Evolutionary conservation across 1,140 invertebrate genomes (phyloP), one percentile per base, ranked within the genome.

Genomic region (Heterodera carotae): DNA sequence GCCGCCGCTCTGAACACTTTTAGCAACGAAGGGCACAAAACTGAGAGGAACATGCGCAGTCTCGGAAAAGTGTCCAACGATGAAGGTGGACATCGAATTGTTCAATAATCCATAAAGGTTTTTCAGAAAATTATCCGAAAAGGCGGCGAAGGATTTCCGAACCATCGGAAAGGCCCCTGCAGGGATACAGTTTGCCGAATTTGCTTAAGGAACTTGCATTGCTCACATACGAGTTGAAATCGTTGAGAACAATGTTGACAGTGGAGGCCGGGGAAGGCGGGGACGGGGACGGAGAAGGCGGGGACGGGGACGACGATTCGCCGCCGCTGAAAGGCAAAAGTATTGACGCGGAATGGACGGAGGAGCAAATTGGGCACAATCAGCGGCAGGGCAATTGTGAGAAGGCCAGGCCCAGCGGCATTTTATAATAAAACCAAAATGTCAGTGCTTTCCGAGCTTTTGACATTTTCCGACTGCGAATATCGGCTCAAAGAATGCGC

Each of bases 381-480:
- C 56, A 27, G 2, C 4, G 15, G n/a, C 64, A 66, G 12, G 72
- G 72, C 43, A 74, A 66, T 62, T 59, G 62, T 66, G 12, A 66
- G 25, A 10, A 29, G 22, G 31, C 10, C 39, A 43, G 12, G n/a
- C n/a, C n/a, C n/a, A 66, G n/a, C 0, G 8, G 0, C 62, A 31
- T 18, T 25, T 25, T 62, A 15, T 31, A n/a, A n/a, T 29, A 29
- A 66, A 66, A 31, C 10, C 29, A 66, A 29, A 29, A 31, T 12
- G 62, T 18, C 48, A 80, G 78, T 82, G 36, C 53, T 82, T 25
- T 82, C 81, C 22, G 81, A 82, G 70, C 43, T 82, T 22, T 36
- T 82, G 12, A 82, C 81, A 22, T 82, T 80, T 64, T 82, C 81
- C 25, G 82, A 82, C 68, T 82, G 81, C 43, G 25, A 72, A 34